Percentiles rank a stretch among this genome's conserved stretches.
These are phyloP conservation scores for Lasioglossum vierecki DNA, from an alignment of 2,888 invertebrate species.

Conservation along the genomic window DNA sequence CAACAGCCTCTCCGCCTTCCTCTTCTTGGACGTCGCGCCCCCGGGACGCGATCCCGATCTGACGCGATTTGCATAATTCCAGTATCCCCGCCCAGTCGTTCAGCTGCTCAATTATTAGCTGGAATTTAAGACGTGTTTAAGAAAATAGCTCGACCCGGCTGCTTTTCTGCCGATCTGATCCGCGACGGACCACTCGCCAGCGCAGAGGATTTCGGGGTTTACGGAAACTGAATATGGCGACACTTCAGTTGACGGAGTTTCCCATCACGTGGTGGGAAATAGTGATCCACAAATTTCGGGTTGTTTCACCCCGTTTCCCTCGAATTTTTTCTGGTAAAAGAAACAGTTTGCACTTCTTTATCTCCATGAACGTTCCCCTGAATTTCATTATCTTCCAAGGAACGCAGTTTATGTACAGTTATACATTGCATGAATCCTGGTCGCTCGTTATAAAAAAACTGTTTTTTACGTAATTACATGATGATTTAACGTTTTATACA, in stretches of 20 bases:
- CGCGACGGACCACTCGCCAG: background rate
- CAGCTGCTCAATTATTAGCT: constrained; percentile 83
- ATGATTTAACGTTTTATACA: too few relatives aligned
- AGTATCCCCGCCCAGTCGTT: constrained; percentile 81
- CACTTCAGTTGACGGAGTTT: background rate
- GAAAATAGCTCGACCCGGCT: constrained; percentile 79
- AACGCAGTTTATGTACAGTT: too few relatives aligned
- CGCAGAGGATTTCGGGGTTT: background rate
- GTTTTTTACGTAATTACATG: too few relatives aligned
- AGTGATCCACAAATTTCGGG: background rate
- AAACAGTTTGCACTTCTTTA: too few relatives aligned
- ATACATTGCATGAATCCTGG: too few relatives aligned
- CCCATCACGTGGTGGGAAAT: background rate
- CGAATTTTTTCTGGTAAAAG: background rate
- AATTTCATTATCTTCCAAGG: too few relatives aligned
- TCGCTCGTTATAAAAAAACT: too few relatives aligned
- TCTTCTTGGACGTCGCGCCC: constrained; percentile 76
- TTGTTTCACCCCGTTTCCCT: background rate
- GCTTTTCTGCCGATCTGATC: constrained; percentile 65
- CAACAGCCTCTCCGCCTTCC: constrained; percentile 49
- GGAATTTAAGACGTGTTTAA: constrained; percentile 83
- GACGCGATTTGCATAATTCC: constrained; percentile 83
- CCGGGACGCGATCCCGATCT: constrained; percentile 82
- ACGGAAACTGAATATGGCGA: background rate
- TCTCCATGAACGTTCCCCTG: too few relatives aligned